These are phyloP conservation scores for Chelidonichthys spinosus DNA, from an alignment of 2,797 vertebrate genomes.

Conservation along the genomic window DNA sequence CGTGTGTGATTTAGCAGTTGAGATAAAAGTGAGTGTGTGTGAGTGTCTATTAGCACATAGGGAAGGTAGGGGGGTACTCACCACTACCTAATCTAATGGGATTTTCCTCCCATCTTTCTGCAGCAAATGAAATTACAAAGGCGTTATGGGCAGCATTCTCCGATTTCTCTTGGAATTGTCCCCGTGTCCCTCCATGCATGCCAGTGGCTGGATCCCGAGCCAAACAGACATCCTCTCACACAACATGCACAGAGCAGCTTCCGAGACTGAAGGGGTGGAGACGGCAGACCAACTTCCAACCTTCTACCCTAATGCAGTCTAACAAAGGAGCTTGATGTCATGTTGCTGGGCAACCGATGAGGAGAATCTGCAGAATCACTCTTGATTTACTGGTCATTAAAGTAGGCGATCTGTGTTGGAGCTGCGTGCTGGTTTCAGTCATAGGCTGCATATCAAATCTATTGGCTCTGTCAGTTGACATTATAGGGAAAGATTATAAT, in stretches of 20 bases:
- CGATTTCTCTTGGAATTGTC: constrained; percentile 69
- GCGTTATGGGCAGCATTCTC: constrained; percentile 77
- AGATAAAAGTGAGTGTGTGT: constrained; percentile 38
- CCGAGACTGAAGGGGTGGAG: constrained; percentile 29
- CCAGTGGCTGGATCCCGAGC: constrained; percentile 47
- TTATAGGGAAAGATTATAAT: neutral
- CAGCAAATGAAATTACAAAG: constrained; percentile 78
- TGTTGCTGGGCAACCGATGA: constrained; percentile 79
- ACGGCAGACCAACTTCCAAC: constrained; percentile 59
- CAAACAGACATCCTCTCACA: constrained; percentile 50
- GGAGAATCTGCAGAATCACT: constrained; percentile 80
- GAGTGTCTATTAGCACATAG: constrained; percentile 62
- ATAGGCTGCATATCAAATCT: constrained; percentile 6
- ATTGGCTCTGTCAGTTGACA: neutral
- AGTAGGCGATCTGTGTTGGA: constrained; percentile 56
- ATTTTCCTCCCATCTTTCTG: constrained; percentile 71
- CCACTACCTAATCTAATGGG: constrained; percentile 75
- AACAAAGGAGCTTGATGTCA: constrained; percentile 73
- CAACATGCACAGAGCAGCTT: constrained; percentile 40
- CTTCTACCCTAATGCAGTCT: constrained; percentile 66
- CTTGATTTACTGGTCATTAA: constrained; percentile 75
- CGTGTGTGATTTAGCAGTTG: constrained; percentile 24
- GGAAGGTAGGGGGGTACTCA: constrained; percentile 61
- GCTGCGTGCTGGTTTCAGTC: constrained; percentile 24
- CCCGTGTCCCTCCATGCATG: constrained; percentile 36